Percentiles rank a stretch among this genome's conserved stretches.
Evolutionary conservation across 2,888 invertebrate genomes (phyloP).

Genomic region (Myopa tessellatipennis): DNA sequence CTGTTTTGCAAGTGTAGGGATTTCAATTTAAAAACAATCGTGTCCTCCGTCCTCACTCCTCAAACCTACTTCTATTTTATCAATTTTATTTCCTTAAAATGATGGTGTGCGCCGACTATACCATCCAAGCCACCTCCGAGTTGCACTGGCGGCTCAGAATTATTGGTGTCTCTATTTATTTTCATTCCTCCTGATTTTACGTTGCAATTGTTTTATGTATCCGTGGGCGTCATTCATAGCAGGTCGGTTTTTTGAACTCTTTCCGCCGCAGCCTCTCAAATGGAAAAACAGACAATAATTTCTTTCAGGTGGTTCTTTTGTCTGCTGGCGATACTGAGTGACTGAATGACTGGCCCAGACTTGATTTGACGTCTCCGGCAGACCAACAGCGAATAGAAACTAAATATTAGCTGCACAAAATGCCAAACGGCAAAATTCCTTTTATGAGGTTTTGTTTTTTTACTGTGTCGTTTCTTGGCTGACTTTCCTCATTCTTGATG

Average conservation of each 20-base stretch:
- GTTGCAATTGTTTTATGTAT: conserved; percentile 26
- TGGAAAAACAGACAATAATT: background rate
- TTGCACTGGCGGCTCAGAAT: background rate
- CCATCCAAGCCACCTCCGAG: background rate
- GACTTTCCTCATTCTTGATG: background rate
- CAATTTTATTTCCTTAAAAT: background rate
- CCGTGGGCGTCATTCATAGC: conserved; percentile 12
- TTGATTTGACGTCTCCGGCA: background rate
- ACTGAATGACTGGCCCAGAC: conserved; percentile 1
- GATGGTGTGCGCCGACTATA: background rate
- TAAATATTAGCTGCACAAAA: conserved; percentile 9
- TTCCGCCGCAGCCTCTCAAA: background rate
- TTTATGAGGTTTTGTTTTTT: background rate
- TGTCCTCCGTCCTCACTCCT: too few relatives aligned
- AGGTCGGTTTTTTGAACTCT: conserved; percentile 8
- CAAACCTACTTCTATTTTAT: background rate
- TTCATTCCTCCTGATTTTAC: background rate
- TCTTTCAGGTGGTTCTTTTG: background rate
- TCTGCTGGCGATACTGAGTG: background rate
- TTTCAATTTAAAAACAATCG: too few relatives aligned
- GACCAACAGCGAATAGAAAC: background rate
- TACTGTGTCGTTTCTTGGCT: background rate
- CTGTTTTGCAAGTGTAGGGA: too few relatives aligned
- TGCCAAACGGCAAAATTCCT: background rate
- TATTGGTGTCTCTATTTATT: background rate